Evolutionary conservation across 2,797 vertebrate species (phyloP), one percentile per base, ranked within the genome.

Genomic region (Pitangus sulphuratus): DNA sequence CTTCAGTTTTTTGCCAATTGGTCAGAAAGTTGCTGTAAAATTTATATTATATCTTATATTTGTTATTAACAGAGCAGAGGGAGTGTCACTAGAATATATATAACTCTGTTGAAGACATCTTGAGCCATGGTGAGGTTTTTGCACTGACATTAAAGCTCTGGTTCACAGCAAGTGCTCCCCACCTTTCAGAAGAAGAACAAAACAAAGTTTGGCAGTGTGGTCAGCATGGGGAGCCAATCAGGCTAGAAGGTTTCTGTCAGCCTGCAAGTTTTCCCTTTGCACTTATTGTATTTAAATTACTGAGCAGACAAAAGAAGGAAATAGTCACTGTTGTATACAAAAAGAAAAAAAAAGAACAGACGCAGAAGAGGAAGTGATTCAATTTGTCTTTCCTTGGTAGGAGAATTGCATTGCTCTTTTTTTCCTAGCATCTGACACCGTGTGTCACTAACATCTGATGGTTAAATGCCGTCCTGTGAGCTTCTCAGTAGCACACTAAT

Each of bases 291-390:
- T 85, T 87, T 68, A 75, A 87, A 90, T 66, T 81, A 91, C 24
- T 14, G 19, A 74, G 40, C 58, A 79, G 70, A 22, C 9, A 40
- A 86, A 82, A 84, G 58, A 76, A 82, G 86, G 87, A 95, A 94
- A 95, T 6, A 87, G 64, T 71, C 85, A 86, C 53, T 93, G 57
- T 30, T 88, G 76, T 81, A 61, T 58, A 86, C 66, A 90, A 87
- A 94, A 95, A 76, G 24, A 56, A 57, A 65, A 64, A 66, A 61
- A 58, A 81, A 78, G 35, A 40, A 40, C 53, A 45, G 48, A 58
- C 24, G 44, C 3, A 89, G 25, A 75, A 69, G 62, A 94, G 95
- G 95, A 96, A 97, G 95, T 96, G 61, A 97, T 94, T 94, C 91
- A 94, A 3, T 72, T 84, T 91, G 31, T 31, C 87, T 88, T 81